Conservation (phyloP, 2,888 invertebrate genomes). For the Cephalotes varians region DNA sequence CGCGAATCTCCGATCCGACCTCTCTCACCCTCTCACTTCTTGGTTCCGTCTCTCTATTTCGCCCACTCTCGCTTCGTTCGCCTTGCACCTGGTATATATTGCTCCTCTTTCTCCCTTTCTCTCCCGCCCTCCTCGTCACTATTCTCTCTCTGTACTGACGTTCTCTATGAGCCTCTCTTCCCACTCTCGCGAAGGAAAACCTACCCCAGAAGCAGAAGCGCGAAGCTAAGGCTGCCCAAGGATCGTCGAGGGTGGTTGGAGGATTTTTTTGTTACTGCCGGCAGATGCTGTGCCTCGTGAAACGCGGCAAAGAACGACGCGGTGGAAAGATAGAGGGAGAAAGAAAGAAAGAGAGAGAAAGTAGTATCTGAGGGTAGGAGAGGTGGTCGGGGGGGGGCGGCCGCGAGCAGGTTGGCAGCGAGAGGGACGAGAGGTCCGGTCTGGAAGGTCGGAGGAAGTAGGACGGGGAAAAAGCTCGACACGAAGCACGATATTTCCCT, state of each 20-base stretch:
- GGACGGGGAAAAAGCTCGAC: constrained; percentile 63
- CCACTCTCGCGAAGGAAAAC: constrained; percentile 34
- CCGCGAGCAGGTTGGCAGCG: constrained; percentile 19
- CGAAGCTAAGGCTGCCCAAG: constrained; percentile 53
- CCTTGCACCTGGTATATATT: constrained; percentile 59
- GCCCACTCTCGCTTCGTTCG: constrained; percentile 57
- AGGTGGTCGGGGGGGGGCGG: constrained; percentile 19
- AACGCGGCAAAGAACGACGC: constrained; percentile 60
- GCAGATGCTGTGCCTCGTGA: constrained; percentile 56
- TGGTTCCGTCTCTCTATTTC: constrained; percentile 53
- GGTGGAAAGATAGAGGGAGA: constrained; percentile 26
- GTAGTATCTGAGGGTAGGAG: constrained; percentile 21
- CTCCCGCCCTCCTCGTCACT: constrained; percentile 53
- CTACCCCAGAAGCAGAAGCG: constrained; percentile 50
- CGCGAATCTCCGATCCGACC: constrained; percentile 47
- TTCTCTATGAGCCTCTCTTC: constrained; percentile 53
- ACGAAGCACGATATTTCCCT: constrained; percentile 60
- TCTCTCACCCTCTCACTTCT: constrained; percentile 18
- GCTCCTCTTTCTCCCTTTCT: constrained; percentile 61
- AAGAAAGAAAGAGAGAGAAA: constrained; percentile 31
- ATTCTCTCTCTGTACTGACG: constrained; percentile 59
- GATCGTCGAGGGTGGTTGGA: constrained; percentile 53
- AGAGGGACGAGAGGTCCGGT: constrained; percentile 36
- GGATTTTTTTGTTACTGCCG: constrained; percentile 61
- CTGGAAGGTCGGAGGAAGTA: constrained; percentile 52